These are phyloP conservation scores for Enteromius trimaculatus DNA, from an alignment of 2,797 vertebrate genomes.

Conservation along the genomic window DNA sequence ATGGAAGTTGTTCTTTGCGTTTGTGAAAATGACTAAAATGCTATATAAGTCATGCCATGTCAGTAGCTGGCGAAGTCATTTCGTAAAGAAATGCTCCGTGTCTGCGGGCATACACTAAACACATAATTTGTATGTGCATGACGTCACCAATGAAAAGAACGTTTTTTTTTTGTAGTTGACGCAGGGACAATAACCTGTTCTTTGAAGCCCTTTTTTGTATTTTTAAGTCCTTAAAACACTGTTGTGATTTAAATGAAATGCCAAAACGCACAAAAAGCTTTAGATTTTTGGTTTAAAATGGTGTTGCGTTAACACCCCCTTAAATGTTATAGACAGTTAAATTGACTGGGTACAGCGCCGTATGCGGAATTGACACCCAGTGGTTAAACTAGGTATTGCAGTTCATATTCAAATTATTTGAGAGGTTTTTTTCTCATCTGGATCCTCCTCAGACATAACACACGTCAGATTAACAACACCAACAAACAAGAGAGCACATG, in stretches of 20 bases:
- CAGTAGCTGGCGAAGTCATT: not conserved
- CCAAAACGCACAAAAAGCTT: not conserved
- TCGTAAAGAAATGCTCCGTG: not conserved
- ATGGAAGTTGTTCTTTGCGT: not conserved
- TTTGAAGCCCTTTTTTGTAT: not conserved
- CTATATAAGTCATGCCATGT: not conserved
- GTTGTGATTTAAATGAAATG: not conserved
- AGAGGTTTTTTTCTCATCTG: no score
- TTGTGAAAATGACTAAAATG: not conserved
- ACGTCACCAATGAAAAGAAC: not conserved
- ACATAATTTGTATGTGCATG: not conserved
- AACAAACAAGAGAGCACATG: no score
- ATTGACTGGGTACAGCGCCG: no score
- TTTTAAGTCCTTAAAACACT: not conserved
- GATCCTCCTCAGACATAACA: no score
- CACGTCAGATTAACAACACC: no score
- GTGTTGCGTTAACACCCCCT: not conserved
- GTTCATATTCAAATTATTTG: no score
- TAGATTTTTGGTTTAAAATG: not conserved
- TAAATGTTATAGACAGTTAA: not conserved
- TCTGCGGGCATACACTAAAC: not conserved
- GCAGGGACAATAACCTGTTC: not conserved
- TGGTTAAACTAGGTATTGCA: no score
- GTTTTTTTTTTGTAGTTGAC: not conserved
- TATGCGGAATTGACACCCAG: no score